phyloP scores from a whole-genome alignment of 2,888 invertebrate species.

The Apocheima hispidaria region DNA sequence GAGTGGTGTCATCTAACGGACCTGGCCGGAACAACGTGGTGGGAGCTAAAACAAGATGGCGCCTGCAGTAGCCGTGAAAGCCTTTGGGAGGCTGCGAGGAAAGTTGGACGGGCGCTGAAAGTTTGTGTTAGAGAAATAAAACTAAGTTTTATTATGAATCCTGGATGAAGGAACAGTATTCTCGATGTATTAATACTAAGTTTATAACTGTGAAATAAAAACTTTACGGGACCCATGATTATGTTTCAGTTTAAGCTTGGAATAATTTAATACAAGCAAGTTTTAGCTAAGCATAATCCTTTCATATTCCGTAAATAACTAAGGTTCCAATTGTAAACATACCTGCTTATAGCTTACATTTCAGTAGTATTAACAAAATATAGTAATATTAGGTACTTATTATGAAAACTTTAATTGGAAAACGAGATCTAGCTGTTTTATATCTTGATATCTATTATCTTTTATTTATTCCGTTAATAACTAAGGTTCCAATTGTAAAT shows the following conservation, averaged over 20 bases:
- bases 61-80: conserved; percentile 56
- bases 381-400: too few relatives aligned
- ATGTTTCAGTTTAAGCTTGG: background rate
- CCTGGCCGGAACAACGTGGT: conserved; percentile 55
- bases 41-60: conserved; percentile 71
- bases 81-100: conserved; percentile 46
- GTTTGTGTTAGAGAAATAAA: conserved; percentile 52
- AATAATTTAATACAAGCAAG: background rate
- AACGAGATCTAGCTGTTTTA: too few relatives aligned
- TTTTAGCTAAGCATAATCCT: too few relatives aligned
- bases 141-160: conserved; percentile 19
- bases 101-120: conserved; percentile 52
- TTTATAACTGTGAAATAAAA: background rate
- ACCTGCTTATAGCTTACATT: too few relatives aligned
- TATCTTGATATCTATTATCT: too few relatives aligned
- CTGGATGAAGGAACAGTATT: background rate
- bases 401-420: too few relatives aligned
- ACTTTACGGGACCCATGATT: background rate
- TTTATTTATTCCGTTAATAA: too few relatives aligned
- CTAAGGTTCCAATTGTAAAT: too few relatives aligned
- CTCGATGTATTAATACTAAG: background rate
- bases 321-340: too few relatives aligned
- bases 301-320: too few relatives aligned
- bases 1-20: conserved; percentile 66
- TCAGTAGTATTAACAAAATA: too few relatives aligned